Evolutionary conservation across 2,888 invertebrate genomes (phyloP).

Genomic region (Timandra comae): DNA sequence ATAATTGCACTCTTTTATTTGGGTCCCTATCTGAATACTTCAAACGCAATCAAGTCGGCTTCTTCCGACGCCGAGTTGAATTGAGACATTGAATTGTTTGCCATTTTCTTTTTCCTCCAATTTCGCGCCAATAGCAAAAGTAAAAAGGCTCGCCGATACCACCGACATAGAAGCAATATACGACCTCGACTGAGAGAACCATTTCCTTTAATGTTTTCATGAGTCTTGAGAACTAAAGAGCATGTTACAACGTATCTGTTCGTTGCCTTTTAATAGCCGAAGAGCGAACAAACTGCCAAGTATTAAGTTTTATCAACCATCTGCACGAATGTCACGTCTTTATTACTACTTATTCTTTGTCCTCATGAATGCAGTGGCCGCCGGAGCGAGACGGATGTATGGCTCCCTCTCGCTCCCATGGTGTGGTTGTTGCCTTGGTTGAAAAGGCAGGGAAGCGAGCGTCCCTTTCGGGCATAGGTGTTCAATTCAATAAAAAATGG

Average conservation of each 20-base stretch:
- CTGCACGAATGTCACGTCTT: constrained; percentile 74
- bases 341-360: constrained; percentile 75
- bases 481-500: constrained; percentile 73
- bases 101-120: constrained; percentile 65
- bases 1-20: constrained; percentile 53
- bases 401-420: constrained; percentile 36
- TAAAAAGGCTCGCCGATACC: constrained; percentile 59
- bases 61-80: constrained; percentile 44
- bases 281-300: constrained; percentile 66
- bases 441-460: constrained; percentile 48
- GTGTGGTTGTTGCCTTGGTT: constrained; percentile 39
- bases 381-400: constrained; percentile 33
- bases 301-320: constrained; percentile 74
- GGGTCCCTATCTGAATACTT: constrained; percentile 43
- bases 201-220: constrained; percentile 71
- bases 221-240: constrained; percentile 65
- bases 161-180: constrained; percentile 60
- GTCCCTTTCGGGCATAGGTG: constrained; percentile 66
- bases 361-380: constrained; percentile 60
- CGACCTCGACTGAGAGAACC: constrained; percentile 50
- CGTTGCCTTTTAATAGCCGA: constrained; percentile 64
- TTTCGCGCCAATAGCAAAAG: constrained; percentile 63
- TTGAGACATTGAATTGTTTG: constrained; percentile 69
- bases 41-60: constrained; percentile 53
- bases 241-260: constrained; percentile 69